Base-by-base conservation (phyloP, 2,888 invertebrate species). In the Mimas tiliae region DNA sequence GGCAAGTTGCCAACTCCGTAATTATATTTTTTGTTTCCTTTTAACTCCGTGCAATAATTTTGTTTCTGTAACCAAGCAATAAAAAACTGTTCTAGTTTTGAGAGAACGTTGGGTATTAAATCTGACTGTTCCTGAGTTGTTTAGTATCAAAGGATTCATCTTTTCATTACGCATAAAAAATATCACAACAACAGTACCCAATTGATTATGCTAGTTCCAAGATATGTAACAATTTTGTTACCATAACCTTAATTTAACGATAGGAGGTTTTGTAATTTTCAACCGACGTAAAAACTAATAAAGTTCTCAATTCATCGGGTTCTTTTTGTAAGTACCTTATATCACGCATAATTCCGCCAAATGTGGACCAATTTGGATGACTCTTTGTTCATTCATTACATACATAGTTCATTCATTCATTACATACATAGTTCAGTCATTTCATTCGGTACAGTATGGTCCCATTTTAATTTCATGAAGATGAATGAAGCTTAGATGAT, bases 1-100 rank as follows among this genome's bases (percentile, higher is more conserved):
- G 47, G 67, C 62, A 1, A 62, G 58, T 67, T 16, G 55, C 58
- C 58, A 19, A 19, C 19, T 12, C 42, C 19, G 19, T 58, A 38
- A 11, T 58, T 58, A 21, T 58, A 19, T 42, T 42, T 55, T 38
- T 55, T 19, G 6, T 58, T 58, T 12, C 19, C 12, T 16, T 55
- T 38, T 16, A 38, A 19, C 55, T 19, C 6, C 19, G 16, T 21
- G 33, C 34, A 12, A 16, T 42, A 21, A 38, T 11, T 16, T 38
- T 19, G 55, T 58, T 58, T n/a, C 48, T n/a, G 53, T n/a, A 34
- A 50, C 16, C 48, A 16, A 48, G 48, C 12, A 19, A 19, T 50
- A 50, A 50, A 19, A 4, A 19, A 19, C 0, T 50, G 50, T 19
- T 50, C 50, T 19, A 50, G 9, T 50, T 45, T 50, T 50, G 9